Evolutionary conservation across 2,113 vertebrate species (phyloP).

Genomic region (Sylvietta virens): DNA sequence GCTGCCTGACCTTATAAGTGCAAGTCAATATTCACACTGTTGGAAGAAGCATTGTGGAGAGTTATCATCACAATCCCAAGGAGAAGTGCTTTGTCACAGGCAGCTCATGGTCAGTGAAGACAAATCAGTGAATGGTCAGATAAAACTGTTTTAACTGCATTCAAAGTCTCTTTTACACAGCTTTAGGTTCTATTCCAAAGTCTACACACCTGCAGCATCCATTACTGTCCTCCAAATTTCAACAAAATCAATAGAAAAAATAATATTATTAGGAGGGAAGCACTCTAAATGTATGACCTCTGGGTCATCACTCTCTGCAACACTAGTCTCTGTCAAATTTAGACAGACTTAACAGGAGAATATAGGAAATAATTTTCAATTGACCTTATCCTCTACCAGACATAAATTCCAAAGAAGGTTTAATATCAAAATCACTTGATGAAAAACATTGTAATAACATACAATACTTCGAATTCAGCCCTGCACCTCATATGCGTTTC

Average conservation of each 20-base stretch:
- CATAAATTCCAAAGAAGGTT: not conserved
- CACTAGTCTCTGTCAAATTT: not conserved
- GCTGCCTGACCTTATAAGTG: slow-evolving; percentile 68
- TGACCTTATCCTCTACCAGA: not conserved
- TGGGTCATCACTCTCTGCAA: not conserved
- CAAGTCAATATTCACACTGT: slow-evolving; percentile 65
- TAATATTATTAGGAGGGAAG: not conserved
- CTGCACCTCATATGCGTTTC: not conserved
- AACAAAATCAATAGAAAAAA: slow-evolving; percentile 26
- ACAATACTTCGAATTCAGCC: not conserved
- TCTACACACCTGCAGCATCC: slow-evolving; percentile 3
- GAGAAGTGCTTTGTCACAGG: slow-evolving; percentile 59
- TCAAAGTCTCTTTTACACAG: slow-evolving; percentile 56
- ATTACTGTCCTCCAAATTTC: slow-evolving; percentile 30
- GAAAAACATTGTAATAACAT: not conserved
- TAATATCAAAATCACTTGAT: not conserved
- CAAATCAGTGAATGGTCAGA: slow-evolving; percentile 29
- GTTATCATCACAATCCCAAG: slow-evolving; percentile 47
- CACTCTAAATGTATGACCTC: not conserved
- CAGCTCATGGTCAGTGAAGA: slow-evolving; percentile 42
- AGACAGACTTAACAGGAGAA: not conserved
- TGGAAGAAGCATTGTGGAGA: slow-evolving; percentile 34
- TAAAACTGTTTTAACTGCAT: slow-evolving; percentile 61
- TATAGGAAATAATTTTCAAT: not conserved
- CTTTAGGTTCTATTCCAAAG: slow-evolving; percentile 50